Evolutionary conservation across 2,797 vertebrate genomes (phyloP), one percentile per base, ranked within the genome.

Genomic region (Sylvia borin): DNA sequence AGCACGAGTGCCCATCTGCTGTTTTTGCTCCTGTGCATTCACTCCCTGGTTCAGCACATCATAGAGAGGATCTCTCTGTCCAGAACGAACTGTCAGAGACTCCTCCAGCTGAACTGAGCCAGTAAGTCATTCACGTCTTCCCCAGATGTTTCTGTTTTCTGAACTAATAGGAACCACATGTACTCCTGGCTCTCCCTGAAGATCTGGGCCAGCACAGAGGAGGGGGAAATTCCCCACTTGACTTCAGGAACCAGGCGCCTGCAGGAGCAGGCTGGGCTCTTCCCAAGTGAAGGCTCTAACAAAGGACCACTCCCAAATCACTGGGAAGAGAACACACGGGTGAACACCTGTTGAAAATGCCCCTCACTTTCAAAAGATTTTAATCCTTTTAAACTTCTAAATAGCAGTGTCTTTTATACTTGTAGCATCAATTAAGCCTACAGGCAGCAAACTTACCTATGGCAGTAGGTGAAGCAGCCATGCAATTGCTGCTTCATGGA

Each of bases 111-210:
- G 60, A 92, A 64, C 43, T 2, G 7, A 92, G 71, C 53, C 66
- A 72, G 62, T 48, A 91, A 84, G 50, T 66, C 85, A 38, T 70
- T 92, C 76, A 48, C 6, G 0, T 77, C 90, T 85, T 73, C 48
- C 61, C 77, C 95, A 96, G 93, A 92, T 81, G 87, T 87, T 97
- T 87, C 62, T 94, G 80, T 64, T 95, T 96, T 90, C 71, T 72
- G 65, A 87, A 40, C 72, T 96, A 95, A 95, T 24, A 80, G 80
- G 91, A 97, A 95, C 65, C 40, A 4, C 81, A 62, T 71, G 79
- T 73, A 18, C 72, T 55, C 42, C 73, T 2, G 4, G n/a, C 67
- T 91, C 51, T 80, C 68, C 64, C 83, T 7, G 24, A 57, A 81
- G 47, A 73, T 51, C 40, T 48, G 31, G 42, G 42, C 82, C 87